Conservation (phyloP, 2,797 vertebrate species). For the Gymnopithys bicolor region DNA sequence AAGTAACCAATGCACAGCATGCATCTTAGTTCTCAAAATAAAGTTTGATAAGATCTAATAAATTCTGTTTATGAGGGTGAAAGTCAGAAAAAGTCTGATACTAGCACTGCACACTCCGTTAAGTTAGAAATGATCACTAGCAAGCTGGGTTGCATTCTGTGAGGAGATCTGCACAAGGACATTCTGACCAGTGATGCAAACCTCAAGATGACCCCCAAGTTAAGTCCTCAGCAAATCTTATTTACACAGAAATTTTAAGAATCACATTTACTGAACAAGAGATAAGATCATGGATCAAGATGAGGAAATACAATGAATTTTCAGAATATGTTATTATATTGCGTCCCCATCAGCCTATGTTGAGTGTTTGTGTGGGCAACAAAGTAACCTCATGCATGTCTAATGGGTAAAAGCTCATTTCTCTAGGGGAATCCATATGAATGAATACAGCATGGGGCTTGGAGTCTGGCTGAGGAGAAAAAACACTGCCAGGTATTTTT, state of each 20-base stretch:
- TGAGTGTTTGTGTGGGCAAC: neutral
- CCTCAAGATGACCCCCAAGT: neutral
- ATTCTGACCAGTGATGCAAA: conserved; percentile 9
- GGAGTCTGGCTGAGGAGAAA: neutral
- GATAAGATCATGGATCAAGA: neutral
- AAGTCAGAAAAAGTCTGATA: neutral
- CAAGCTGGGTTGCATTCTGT: neutral
- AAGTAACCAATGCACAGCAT: conserved; percentile 3
- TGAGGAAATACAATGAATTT: neutral
- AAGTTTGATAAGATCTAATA: neutral
- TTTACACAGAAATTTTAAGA: neutral
- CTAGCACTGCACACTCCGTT: neutral
- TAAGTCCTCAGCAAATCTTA: neutral
- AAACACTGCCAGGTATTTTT: neutral
- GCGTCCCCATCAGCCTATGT: neutral
- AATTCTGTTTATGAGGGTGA: conserved; percentile 6
- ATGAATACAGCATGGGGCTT: neutral
- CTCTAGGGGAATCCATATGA: neutral
- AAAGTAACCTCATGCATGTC: neutral
- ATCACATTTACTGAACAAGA: neutral
- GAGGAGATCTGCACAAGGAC: neutral
- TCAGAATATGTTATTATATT: neutral
- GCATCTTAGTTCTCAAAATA: neutral
- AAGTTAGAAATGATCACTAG: neutral
- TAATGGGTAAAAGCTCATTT: neutral